Percentiles rank a stretch among this genome's conserved stretches.
Evolutionary conservation across 1,140 invertebrate genomes (phyloP).

Genomic region (Orius laevigatus): DNA sequence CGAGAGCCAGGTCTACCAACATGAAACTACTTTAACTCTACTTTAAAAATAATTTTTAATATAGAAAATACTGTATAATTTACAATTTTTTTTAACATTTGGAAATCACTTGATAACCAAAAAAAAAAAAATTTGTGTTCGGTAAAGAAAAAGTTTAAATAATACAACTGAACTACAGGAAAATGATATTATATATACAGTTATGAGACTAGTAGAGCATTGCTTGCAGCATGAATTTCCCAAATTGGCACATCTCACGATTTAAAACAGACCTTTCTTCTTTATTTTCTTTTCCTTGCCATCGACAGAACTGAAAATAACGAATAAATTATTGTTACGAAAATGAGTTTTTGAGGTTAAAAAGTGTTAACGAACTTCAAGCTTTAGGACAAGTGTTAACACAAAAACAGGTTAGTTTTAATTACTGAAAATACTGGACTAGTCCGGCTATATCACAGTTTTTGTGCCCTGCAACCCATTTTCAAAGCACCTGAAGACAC

Average conservation of each 20-base stretch:
- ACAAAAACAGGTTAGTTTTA: conserved; percentile 17
- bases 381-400: conserved; percentile 9
- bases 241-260: background rate
- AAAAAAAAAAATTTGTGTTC: background rate
- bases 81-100: too few species aligned
- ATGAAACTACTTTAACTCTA: too few species aligned
- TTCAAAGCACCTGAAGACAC: background rate
- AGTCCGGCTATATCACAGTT: conserved; percentile 15
- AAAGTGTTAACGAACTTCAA: too few species aligned
- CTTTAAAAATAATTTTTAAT: too few species aligned
- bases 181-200: background rate
- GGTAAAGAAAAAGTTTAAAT: background rate
- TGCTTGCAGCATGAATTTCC: background rate
- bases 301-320: conserved; percentile 35
- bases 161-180: background rate
- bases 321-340: too few species aligned
- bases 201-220: background rate
- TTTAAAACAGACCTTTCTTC: conserved; percentile 41
- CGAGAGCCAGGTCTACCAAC: background rate
- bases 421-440: conserved; percentile 18
- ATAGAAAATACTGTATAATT: too few species aligned
- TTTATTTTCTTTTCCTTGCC: conserved; percentile 42
- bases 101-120: background rate
- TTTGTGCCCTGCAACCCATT: background rate
- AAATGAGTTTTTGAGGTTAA: too few species aligned